phyloP scores from a whole-genome alignment of 2,888 invertebrate genomes.

The Cancer borealis region DNA sequence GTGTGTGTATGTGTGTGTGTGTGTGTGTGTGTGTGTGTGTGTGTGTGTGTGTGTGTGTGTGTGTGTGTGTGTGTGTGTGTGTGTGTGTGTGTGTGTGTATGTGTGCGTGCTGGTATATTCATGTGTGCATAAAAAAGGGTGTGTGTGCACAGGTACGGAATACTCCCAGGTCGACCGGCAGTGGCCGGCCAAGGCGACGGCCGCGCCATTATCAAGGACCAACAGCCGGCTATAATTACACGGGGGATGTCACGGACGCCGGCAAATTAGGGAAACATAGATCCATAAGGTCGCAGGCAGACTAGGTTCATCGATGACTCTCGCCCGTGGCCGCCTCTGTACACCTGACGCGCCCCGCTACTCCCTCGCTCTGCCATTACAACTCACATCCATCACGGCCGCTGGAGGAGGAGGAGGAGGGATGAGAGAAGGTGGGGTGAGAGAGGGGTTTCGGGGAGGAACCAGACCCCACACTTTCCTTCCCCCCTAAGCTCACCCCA shows the following conservation, averaged over 20 bases:
- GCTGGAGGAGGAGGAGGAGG: constrained; percentile 34
- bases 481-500: not conserved
- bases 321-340: constrained; percentile 50
- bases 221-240: constrained; percentile 62
- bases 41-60: constrained; percentile 9
- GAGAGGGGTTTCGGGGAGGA: not conserved
- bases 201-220: constrained; percentile 33
- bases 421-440: not conserved
- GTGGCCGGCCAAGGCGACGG: not conserved
- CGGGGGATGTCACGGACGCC: constrained; percentile 55
- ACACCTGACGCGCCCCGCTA: constrained; percentile 50
- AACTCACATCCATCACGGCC: constrained; percentile 51
- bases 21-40: not conserved
- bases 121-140: not conserved
- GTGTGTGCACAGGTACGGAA: not conserved
- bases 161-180: not conserved
- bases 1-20: too few species aligned
- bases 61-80: constrained; percentile 6
- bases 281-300: constrained; percentile 30
- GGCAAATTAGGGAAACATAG: constrained; percentile 48
- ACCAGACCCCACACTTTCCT: constrained; percentile 13
- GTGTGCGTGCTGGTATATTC: not conserved
- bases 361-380: constrained; percentile 49
- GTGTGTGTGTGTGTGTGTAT: not conserved
- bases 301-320: constrained; percentile 36